Conservation (phyloP, 2,888 invertebrate species). For the Tenodera sinensis region DNA sequence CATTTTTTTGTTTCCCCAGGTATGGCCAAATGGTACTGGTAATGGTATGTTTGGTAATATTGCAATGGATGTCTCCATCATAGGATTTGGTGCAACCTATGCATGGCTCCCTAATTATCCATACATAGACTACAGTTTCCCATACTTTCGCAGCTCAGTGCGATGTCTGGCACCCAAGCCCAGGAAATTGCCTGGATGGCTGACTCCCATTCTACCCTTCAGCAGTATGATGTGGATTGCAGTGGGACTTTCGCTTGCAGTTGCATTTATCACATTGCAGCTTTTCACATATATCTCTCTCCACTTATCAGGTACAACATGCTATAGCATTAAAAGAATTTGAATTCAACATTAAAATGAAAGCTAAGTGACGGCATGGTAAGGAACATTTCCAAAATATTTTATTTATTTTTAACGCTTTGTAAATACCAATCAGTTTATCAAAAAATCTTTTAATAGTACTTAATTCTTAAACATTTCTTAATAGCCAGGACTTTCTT, state of each 20-base stretch:
- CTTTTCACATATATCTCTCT: background rate
- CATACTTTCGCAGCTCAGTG: conserved; percentile 5
- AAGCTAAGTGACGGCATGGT: too few relatives aligned
- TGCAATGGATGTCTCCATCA: background rate
- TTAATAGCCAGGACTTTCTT: too few relatives aligned
- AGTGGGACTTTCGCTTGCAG: background rate
- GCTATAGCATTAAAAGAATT: too few relatives aligned
- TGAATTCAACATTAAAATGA: too few relatives aligned
- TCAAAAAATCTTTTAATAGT: too few relatives aligned
- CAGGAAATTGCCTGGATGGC: background rate
- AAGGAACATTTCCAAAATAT: too few relatives aligned
- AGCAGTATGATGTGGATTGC: background rate
- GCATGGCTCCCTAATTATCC: conserved; percentile 6
- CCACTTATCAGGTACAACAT: background rate
- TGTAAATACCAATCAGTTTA: too few relatives aligned
- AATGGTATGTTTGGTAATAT: conserved; percentile 3
- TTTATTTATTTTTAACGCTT: too few relatives aligned
- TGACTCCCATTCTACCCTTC: background rate
- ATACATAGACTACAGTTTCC: conserved; percentile 2
- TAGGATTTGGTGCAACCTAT: conserved; percentile 12
- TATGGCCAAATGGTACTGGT: conserved; percentile 11
- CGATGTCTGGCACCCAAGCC: background rate
- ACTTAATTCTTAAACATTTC: too few relatives aligned
- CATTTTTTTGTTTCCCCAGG: background rate
- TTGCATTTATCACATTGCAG: background rate